A percentile compares a stretch with the other conserved stretches of the same genome.
Conservation (phyloP, 2,888 invertebrate species). For the Athalia circularis region DNA sequence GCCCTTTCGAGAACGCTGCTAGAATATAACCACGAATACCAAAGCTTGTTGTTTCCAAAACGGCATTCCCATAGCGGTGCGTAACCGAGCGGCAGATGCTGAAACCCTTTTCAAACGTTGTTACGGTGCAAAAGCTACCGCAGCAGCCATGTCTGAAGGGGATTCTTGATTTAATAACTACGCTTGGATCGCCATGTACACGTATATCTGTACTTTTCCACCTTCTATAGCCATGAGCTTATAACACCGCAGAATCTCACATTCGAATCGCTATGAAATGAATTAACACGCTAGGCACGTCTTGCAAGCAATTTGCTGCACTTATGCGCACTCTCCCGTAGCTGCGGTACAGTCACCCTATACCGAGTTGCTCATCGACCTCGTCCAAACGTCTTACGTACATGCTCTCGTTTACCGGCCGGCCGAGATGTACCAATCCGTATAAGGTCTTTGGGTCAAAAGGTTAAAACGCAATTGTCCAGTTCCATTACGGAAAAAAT, state of each 20-base stretch:
- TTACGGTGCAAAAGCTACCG: slow-evolving; percentile 13
- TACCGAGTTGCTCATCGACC: slow-evolving; percentile 49
- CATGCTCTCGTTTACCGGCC: slow-evolving; percentile 30
- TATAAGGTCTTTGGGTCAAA: slow-evolving; percentile 20
- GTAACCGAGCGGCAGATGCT: neutral
- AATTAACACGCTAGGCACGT: slow-evolving; percentile 63
- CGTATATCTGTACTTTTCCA: neutral
- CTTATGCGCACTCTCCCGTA: slow-evolving; percentile 54
- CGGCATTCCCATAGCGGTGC: slow-evolving; percentile 3
- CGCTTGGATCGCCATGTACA: neutral
- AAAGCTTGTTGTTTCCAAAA: slow-evolving; percentile 11
- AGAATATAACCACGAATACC: neutral
- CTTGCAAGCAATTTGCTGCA: slow-evolving; percentile 66
- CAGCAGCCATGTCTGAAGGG: neutral
- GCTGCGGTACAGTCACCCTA: slow-evolving; percentile 51
- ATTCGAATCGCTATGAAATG: slow-evolving; percentile 55
- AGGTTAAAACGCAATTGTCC: slow-evolving; percentile 2
- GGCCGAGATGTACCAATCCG: slow-evolving; percentile 44
- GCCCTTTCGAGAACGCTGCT: slow-evolving; percentile 7
- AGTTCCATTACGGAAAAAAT: neutral
- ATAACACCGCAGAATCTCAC: slow-evolving; percentile 49
- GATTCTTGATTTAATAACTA: slow-evolving; percentile 41
- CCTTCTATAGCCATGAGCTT: neutral
- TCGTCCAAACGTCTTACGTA: slow-evolving; percentile 48
- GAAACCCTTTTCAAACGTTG: slow-evolving; percentile 30